These are phyloP conservation scores for Petrocephalus sullivani DNA, from an alignment of 2,797 vertebrate species.

Conservation along the genomic window DNA sequence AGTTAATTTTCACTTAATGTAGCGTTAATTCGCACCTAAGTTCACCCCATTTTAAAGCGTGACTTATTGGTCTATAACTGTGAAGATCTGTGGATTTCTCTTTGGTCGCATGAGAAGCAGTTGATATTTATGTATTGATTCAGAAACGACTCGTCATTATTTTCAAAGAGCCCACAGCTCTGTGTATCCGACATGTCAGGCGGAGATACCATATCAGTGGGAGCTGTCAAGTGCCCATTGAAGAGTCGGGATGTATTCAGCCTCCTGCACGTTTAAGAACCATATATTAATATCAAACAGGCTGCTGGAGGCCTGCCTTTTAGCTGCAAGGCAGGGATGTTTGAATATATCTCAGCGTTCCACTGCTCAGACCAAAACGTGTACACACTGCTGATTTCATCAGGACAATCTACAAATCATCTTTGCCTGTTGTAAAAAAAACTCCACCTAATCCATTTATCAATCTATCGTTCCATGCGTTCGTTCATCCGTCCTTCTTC, in stretches of 20 bases:
- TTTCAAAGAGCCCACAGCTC: constrained; percentile 2
- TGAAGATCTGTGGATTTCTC: background rate
- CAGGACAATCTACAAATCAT: background rate
- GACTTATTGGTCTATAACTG: background rate
- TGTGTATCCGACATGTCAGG: constrained; percentile 18
- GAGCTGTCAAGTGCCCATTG: constrained; percentile 25
- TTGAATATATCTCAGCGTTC: background rate
- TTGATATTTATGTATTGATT: constrained; percentile 27
- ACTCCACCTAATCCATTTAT: background rate
- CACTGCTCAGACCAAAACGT: background rate
- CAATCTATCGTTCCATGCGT: background rate
- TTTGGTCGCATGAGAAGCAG: background rate
- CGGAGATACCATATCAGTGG: constrained; percentile 14
- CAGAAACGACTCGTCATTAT: constrained; percentile 16
- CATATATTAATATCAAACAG: constrained; percentile 24
- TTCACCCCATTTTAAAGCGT: background rate
- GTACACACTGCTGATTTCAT: background rate
- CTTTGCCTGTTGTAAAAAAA: background rate
- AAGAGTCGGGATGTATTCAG: constrained; percentile 17
- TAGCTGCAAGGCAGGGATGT: background rate
- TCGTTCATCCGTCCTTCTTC: background rate
- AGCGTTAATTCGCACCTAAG: background rate
- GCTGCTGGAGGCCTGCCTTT: background rate
- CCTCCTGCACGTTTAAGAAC: constrained; percentile 8
- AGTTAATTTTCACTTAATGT: background rate